Evolutionary conservation across 2,888 invertebrate species (phyloP), one percentile per base, ranked within the genome.

Genomic region (Tethea ocularis): DNA sequence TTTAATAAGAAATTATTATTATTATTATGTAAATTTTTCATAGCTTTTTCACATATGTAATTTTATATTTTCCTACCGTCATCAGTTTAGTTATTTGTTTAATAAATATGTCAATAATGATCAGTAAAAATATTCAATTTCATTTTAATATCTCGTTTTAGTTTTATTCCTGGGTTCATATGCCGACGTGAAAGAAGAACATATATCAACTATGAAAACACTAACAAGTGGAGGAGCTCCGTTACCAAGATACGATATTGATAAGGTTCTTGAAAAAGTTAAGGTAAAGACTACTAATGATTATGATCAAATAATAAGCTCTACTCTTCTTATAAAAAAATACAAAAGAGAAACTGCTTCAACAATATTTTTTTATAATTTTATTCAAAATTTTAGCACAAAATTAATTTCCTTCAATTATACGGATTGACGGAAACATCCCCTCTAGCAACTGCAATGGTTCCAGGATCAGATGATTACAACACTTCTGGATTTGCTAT

Each of bases 371-470:
- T 52, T 6, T 20, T 20, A 46, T 20, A 46, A 46, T 10, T 20
- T 8, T 17, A 17, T 41, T 41, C 10, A 10, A 46, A 20, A 10
- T 80, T 79, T 56, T 62, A 85, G 84, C 74, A 79, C 29, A 64
- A 64, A 0, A 60, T 75, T 13, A 61, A 78, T 24, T 80, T 88
- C 33, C 38, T 86, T 7, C 89, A 95, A 89, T 89, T 95, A 15
- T 95, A 95, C 74, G 97, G 97, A 8, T 87, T 96, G 82, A 96
- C 96, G 0, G 96, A 97, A 86, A 87, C 95, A 3, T 94, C 95
- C 0, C 95, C 96, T 0, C 87, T 94, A 10, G 88, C 90, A 0
- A 82, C 94, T 0, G 70, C 93, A 10, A 88, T 88, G 68, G 59
- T 69, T 8, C 73, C 77, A 10, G 83, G 84, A 0, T 71, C 68